Base-by-base conservation (phyloP, 2,888 invertebrate species). In the Dasypogon diadema region DNA sequence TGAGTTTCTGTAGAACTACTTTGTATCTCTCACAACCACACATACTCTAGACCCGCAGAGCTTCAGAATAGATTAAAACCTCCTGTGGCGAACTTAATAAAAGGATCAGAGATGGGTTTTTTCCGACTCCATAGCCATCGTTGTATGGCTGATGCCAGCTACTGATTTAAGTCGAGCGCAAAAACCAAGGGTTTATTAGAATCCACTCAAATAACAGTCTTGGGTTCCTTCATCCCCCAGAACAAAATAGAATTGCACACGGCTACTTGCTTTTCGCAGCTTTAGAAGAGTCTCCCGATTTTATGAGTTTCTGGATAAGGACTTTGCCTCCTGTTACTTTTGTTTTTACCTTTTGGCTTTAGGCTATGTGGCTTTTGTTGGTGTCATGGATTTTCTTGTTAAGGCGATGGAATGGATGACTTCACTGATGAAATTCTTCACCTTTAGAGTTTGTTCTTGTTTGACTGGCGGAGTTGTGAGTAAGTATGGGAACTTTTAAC, bases 1-100 rank as follows among this genome's bases (percentile, higher is more conserved):
- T 26, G 37, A 37, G 65, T 48, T 42, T 48, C 65, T 51, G 24
- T 65, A 21, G 30, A 70, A 70, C 54, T 54, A 26, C 70, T 70
- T 24, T 48, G 48, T 12, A 54, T 70, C 70, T 54, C 12, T 6
- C 34, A 34, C 54, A 54, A 14, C 14, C 30, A 46, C 24, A 68
- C 26, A 46, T n/a, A 46, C 70, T 2, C 26, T 24, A 34, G 34
- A 54, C 70, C 70, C 51, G 34, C 18, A 24, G 16, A 42, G 46
- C 46, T 73, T 16, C 42, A 56, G 73, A 74, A 42, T 74, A 83
- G 84, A 84, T 85, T 85, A 84, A 84, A 83, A 83, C 82, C 84
- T 84, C 85, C 84, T 81, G 85, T 82, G 84, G 85, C 79, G 85
- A 85, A 83, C 82, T 84, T 83, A 83, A 85, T 84, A 84, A 84